Base-by-base conservation (phyloP, 2,113 vertebrate genomes). In the Engraulis encrasicolus region DNA sequence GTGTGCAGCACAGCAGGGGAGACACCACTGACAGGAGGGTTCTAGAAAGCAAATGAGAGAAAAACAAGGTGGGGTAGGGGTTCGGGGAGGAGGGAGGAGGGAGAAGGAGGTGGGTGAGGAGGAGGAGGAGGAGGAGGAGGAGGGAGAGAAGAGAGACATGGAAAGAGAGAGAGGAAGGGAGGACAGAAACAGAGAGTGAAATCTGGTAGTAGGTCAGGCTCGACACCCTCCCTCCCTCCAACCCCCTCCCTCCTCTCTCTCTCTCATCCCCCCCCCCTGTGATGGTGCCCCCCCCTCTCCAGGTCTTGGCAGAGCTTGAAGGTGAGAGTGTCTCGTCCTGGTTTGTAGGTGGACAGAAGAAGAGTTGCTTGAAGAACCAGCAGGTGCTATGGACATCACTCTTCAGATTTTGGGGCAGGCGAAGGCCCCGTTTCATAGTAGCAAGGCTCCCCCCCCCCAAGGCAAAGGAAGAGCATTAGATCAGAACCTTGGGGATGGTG, bases 391-490 rank as follows among this genome's bases (percentile, higher is more conserved):
- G 94, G 92, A 94, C 94, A 93, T 94, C 93, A 95, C 93, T 96
- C 94, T 95, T 95, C 95, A 93, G 93, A 93, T 92, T 92, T n/a
- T 92, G 94, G 92, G 31, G 4, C 94, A 92, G 93, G 93, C 92
- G 79, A 89, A 91, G 93, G 90, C 94, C 92, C 94, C 90, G n/a
- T n/a, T n/a, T 92, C 83, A 31, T 74, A 45, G 88, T 93, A 92
- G 92, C 93, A 94, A 94, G 93, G 92, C 92, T 93, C 95, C 94
- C 93, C 94, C 92, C 93, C 95, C 94, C 93, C 94, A 89, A 92
- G 94, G 94, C 92, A 92, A 95, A 95, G 95, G 95, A 95, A 95
- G 94, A 95, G 94, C 95, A 92, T 94, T 94, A 93, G 93, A 94
- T 94, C 94, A 95, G 92, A 93, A 95, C 94, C 93, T 92, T 91